phyloP scores from a whole-genome alignment of 1,140 invertebrate genomes.

The Drosophila sp. region DNA sequence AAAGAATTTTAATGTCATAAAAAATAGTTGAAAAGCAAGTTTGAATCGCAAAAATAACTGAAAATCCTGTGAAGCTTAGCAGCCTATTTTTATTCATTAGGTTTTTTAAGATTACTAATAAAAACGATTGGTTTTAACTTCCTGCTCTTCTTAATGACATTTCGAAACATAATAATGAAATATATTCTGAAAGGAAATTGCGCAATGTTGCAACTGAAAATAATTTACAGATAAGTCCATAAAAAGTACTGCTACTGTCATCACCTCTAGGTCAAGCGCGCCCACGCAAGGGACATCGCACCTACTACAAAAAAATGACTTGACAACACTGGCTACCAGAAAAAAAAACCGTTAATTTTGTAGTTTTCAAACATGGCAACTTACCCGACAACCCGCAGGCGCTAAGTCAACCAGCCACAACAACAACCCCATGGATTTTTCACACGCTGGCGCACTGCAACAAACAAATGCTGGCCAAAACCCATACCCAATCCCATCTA shows the following conservation, averaged over 20 bases:
- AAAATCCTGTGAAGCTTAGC: too few species aligned
- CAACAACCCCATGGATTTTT: slow-evolving; percentile 58
- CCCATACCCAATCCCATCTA: slow-evolving; percentile 4
- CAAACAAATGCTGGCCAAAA: not conserved
- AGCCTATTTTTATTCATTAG: too few species aligned
- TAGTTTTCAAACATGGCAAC: slow-evolving; percentile 9
- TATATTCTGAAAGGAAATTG: too few species aligned
- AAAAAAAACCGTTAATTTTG: slow-evolving; percentile 44
- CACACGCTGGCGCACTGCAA: slow-evolving; percentile 48
- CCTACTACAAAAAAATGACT: not conserved
- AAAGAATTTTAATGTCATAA: too few species aligned
- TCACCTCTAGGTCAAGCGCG: slow-evolving; percentile 28
- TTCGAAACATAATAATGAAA: too few species aligned
- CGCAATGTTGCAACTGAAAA: too few species aligned
- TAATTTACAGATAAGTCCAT: too few species aligned
- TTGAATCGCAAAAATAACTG: too few species aligned
- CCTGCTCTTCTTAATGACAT: too few species aligned
- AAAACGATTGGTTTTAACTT: too few species aligned
- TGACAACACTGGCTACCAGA: slow-evolving; percentile 11
- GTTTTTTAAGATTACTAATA: too few species aligned
- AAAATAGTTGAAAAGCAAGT: too few species aligned
- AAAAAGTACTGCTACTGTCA: not conserved
- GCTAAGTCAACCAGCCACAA: slow-evolving; percentile 22
- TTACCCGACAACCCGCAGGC: slow-evolving; percentile 55
- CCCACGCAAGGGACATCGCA: slow-evolving; percentile 36